Conservation (phyloP, 2,113 vertebrate genomes). For the Empidonax alnorum region DNA sequence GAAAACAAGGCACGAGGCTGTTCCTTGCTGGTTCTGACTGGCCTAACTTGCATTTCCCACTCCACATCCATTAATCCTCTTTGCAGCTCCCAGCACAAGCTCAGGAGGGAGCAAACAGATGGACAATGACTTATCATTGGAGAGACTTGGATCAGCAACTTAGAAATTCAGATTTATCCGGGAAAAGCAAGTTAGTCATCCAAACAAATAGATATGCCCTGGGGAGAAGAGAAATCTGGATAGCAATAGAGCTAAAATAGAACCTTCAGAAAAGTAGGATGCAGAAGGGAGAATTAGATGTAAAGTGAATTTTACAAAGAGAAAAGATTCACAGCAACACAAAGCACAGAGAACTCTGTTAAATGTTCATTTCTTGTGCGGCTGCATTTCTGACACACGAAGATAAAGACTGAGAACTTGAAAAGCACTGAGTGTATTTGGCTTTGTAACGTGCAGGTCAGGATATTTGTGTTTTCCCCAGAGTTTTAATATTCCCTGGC, state of each 20-base stretch:
- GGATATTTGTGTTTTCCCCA: background rate
- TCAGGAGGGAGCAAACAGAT: slow-evolving; percentile 25
- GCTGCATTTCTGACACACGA: background rate
- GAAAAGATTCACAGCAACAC: background rate
- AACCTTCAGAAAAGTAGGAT: background rate
- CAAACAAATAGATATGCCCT: slow-evolving; percentile 1
- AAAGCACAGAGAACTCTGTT: background rate
- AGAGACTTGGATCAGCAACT: slow-evolving; percentile 19
- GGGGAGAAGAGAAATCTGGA: slow-evolving; percentile 14
- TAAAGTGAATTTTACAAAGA: background rate
- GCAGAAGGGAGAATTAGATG: background rate
- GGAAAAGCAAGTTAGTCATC: slow-evolving; percentile 32
- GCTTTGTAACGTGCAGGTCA: background rate
- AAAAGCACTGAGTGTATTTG: accelerated
- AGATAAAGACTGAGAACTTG: background rate
- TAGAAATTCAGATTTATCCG: background rate
- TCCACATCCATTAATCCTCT: background rate
- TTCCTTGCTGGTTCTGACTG: background rate
- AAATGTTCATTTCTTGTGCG: background rate
- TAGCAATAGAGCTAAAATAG: background rate
- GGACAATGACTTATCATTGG: background rate
- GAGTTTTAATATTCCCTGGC: background rate
- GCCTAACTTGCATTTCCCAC: background rate
- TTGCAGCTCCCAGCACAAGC: background rate
- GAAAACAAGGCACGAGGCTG: background rate